Evolutionary conservation across 1,140 invertebrate genomes (phyloP), one percentile per base, ranked within the genome.

Genomic region (Drosophila novamexicana): DNA sequence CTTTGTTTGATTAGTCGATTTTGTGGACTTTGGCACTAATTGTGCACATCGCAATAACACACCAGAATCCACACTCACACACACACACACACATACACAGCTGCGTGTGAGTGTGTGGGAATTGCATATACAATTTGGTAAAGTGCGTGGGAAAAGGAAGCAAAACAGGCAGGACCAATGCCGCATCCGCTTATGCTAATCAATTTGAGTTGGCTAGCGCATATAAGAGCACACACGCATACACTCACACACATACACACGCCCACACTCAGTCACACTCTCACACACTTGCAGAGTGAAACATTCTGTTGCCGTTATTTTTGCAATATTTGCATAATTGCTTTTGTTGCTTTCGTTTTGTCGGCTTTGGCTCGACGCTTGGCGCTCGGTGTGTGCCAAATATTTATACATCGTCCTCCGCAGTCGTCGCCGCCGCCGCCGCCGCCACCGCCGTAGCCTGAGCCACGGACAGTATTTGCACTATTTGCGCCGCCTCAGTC

Each of bases 311-410:
- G 75, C 56, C 70, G 66, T 79, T 81, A 72, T 81, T 81, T 81
- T 79, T 72, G 73, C 76, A 79, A 80, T 80, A 80, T 80, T 80
- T 80, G 78, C 78, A 80, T 80, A 80, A 80, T 80, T 80, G 78
- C 76, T 81, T 81, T 81, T 81, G 78, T 78, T 81, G 71, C 72
- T 81, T 78, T 77, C 76, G 67, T 75, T 75, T 79, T 58, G 58
- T 76, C 70, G 69, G 63, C 66, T 75, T 78, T 75, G 56, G 75
- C 66, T 58, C 53, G 56, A 32, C 49, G 56, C 56, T 59, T 12
- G 34, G 8, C 34, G 56, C 34, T 49, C 45, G 53, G 22, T 45
- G 63, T 66, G 65, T 65, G 61, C 58, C 70, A 80, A 80, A 80
- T 78, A 80, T 80, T 78, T 81, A 73, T 64, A 79, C 75, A 64